Conservation (phyloP, 2,113 vertebrate genomes). For the Illadopsis cleaveri region DNA sequence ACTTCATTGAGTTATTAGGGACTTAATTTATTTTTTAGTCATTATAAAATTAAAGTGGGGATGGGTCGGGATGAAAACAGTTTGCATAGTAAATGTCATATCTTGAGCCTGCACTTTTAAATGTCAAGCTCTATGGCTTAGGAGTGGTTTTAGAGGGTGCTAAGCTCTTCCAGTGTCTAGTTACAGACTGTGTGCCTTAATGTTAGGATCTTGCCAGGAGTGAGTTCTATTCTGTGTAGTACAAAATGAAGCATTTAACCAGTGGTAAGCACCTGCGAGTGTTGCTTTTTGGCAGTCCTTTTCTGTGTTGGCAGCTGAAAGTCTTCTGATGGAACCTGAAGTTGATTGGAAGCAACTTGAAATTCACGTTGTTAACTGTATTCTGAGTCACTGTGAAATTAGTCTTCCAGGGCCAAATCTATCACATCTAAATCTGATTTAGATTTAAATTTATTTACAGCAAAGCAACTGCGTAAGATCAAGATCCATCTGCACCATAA, state of each 20-base stretch:
- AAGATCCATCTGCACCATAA: background rate
- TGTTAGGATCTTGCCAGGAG: background rate
- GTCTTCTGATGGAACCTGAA: background rate
- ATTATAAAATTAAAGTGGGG: background rate
- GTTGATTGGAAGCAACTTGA: background rate
- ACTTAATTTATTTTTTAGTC: background rate
- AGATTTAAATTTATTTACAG: background rate
- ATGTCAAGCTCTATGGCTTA: constrained; percentile 2
- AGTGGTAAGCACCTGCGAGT: background rate
- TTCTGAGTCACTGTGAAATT: background rate
- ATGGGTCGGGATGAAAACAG: background rate
- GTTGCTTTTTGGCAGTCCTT: background rate
- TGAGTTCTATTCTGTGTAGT: background rate
- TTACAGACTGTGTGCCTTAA: background rate
- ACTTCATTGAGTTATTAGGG: background rate
- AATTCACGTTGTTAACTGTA: background rate
- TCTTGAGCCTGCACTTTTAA: background rate
- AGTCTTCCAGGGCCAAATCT: background rate
- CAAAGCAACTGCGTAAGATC: background rate
- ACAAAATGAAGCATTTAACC: background rate
- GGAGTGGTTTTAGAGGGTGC: background rate
- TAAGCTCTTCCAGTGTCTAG: background rate
- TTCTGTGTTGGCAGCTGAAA: background rate
- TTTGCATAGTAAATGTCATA: background rate
- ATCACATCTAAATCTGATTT: background rate